Conservation (phyloP, 2,888 invertebrate species). For the Erpobdella octoculata region DNA sequence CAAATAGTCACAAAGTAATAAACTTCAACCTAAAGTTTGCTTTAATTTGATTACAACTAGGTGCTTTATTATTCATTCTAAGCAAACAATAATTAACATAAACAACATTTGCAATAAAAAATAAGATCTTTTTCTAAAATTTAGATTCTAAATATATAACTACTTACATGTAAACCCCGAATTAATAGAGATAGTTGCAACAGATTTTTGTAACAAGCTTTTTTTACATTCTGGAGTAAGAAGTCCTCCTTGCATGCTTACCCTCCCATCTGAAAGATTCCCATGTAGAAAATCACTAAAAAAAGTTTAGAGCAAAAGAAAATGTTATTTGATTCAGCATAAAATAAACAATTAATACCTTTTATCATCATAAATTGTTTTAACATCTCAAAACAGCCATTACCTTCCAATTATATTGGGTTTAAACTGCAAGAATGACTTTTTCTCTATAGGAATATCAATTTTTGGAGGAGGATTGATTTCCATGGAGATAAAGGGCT, state of each 20-base stretch:
- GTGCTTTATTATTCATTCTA: too few species aligned
- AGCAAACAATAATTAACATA: too few species aligned
- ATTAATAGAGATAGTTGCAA: slow-evolving; percentile 1
- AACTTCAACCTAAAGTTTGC: too few species aligned
- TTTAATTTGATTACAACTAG: too few species aligned
- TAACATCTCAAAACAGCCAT: too few species aligned
- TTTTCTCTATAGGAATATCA: too few species aligned
- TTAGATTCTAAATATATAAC: neutral
- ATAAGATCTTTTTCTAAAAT: neutral
- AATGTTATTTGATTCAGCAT: neutral
- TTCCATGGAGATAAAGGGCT: too few species aligned
- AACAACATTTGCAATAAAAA: too few species aligned
- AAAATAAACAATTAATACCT: too few species aligned
- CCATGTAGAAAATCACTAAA: neutral
- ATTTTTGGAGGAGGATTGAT: too few species aligned
- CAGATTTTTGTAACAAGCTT: slow-evolving; percentile 5
- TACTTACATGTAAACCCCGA: neutral
- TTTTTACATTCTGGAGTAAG: neutral
- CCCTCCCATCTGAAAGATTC: neutral
- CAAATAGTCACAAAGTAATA: too few species aligned
- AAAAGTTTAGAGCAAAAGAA: neutral
- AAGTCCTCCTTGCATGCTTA: neutral
- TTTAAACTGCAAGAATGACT: neutral
- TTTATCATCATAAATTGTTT: neutral
- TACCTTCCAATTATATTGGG: too few species aligned